Evolutionary conservation across 2,888 invertebrate species (phyloP).

Genomic region (Macrophya alboannulata): DNA sequence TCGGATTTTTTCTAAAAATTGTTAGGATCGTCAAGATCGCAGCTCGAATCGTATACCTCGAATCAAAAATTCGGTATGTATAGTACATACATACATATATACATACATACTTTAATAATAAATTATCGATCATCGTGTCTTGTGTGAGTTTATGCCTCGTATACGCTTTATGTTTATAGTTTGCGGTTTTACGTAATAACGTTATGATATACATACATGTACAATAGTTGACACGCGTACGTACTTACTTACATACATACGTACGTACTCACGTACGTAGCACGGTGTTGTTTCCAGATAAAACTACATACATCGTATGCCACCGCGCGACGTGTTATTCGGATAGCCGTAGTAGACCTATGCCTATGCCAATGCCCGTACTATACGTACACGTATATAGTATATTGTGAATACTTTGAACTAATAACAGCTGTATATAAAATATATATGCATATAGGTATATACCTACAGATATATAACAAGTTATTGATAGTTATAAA

Average conservation of each 20-base stretch:
- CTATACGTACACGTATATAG: no score
- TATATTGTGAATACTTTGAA: no score
- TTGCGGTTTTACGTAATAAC: not conserved
- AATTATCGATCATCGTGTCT: not conserved
- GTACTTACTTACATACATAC: not conserved
- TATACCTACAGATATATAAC: no score
- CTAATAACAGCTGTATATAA: no score
- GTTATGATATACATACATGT: not conserved
- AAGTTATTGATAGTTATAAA: no score
- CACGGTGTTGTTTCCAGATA: conserved; percentile 19
- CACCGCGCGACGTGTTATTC: not conserved
- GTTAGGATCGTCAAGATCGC: no score
- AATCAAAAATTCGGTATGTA: no score
- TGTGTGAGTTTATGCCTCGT: not conserved
- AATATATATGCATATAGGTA: no score
- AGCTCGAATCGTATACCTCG: not conserved
- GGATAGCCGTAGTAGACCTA: not conserved
- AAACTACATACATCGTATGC: not conserved
- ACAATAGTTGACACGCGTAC: not conserved
- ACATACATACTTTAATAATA: not conserved
- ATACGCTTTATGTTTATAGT: not conserved
- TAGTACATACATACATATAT: no score
- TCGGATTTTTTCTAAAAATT: no score
- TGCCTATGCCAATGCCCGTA: no score
- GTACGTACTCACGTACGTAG: not conserved